phyloP scores from a whole-genome alignment of 1,140 invertebrate genomes.

The Hetaerina americana region DNA sequence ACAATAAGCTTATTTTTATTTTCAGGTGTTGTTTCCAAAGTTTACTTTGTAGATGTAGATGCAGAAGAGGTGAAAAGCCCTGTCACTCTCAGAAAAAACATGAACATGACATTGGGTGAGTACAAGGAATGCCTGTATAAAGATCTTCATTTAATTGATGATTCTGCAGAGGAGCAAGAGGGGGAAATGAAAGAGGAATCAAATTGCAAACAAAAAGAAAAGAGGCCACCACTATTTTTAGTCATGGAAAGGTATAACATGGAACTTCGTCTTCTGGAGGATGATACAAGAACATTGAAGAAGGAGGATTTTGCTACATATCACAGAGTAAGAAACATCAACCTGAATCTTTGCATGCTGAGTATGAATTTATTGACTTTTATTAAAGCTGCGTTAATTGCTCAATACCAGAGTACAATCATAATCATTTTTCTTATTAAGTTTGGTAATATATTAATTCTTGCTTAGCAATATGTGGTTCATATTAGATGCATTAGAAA shows the following conservation, averaged over 20 bases:
- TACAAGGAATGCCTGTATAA: constrained; percentile 43
- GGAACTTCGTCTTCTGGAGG: constrained; percentile 33
- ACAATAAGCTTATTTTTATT: constrained; percentile 13
- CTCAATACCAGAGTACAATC: no score
- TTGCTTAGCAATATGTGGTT: no score
- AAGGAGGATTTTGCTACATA: constrained; percentile 34
- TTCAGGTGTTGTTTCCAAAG: constrained; percentile 43
- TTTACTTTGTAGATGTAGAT: constrained; percentile 46
- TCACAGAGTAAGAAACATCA: constrained; percentile 32
- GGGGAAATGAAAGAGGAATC: background rate
- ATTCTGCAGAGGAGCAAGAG: constrained; percentile 1
- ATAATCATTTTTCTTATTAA: no score
- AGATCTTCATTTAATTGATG: constrained; percentile 31
- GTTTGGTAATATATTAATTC: no score
- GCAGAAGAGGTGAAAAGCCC: constrained; percentile 47
- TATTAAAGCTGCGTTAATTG: no score
- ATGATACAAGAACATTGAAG: constrained; percentile 35
- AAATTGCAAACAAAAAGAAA: background rate
- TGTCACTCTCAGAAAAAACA: constrained; percentile 41
- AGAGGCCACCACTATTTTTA: constrained; percentile 29
- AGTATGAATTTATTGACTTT: no score
- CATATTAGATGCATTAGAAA: no score
- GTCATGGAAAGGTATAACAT: constrained; percentile 36
- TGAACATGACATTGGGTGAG: constrained; percentile 41
- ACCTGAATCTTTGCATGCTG: background rate